Percentiles rank a stretch among this genome's conserved stretches.
Evolutionary conservation across 1,140 invertebrate genomes (phyloP).

Genomic region (Drosophila erecta): DNA sequence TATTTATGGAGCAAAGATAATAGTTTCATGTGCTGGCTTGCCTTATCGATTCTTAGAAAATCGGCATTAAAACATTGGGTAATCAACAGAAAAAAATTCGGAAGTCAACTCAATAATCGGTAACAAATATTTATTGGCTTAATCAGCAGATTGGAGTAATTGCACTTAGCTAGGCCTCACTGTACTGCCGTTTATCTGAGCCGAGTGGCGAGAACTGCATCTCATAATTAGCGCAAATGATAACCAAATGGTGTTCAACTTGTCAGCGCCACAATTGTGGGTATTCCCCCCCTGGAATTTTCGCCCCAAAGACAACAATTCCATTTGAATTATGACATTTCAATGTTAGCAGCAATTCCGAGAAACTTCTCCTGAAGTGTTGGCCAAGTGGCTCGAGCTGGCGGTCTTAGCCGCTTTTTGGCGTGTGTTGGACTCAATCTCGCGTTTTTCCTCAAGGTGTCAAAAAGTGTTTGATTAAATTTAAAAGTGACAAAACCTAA

Average conservation of each 20-base stretch:
- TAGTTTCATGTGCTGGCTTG: not conserved
- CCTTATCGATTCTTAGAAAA: constrained; percentile 5
- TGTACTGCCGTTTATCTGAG: too few relatives aligned
- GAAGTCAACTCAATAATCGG: not conserved
- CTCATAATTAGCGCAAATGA: constrained; percentile 65
- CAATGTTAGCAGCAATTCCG: constrained; percentile 74
- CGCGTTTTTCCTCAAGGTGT: constrained; percentile 35
- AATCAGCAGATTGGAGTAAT: too few relatives aligned
- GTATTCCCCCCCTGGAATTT: constrained; percentile 5
- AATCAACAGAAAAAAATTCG: not conserved
- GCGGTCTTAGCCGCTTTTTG: not conserved
- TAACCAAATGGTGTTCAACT: constrained; percentile 62
- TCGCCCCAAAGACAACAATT: constrained; percentile 72
- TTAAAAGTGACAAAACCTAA: constrained; percentile 73
- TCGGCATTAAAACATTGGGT: too few relatives aligned
- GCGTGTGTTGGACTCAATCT: not conserved
- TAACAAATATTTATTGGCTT: too few relatives aligned
- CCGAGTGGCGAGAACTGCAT: constrained; percentile 26
- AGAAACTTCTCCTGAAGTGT: constrained; percentile 14
- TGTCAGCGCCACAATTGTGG: constrained; percentile 52
- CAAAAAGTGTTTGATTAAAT: constrained; percentile 58
- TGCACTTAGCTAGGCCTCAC: too few relatives aligned
- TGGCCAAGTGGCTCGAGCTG: not conserved
- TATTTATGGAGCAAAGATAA: not conserved
- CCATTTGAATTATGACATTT: constrained; percentile 82